These are phyloP conservation scores for Cryptomyrus ogoouensis DNA, from an alignment of 2,113 vertebrate species.

Conservation along the genomic window DNA sequence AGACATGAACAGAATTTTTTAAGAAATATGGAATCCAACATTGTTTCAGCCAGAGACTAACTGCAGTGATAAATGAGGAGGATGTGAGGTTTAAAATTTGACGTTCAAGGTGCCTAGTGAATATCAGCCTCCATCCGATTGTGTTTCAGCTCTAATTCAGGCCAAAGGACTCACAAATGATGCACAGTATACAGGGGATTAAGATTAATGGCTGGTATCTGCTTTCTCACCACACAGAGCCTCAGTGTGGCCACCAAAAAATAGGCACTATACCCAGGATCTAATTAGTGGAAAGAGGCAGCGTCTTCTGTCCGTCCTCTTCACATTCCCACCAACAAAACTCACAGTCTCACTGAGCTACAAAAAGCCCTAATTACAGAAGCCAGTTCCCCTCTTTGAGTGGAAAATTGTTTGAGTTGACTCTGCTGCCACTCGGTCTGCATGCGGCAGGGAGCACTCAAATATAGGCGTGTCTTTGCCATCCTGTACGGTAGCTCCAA, in stretches of 20 bases:
- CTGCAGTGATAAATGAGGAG: background rate
- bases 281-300: background rate
- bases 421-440: background rate
- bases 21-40: background rate
- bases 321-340: constrained; percentile 12
- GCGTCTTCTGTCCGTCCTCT: background rate
- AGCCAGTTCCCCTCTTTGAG: constrained; percentile 5
- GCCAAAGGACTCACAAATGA: background rate
- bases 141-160: background rate
- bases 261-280: background rate
- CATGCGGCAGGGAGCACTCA: constrained; percentile 26
- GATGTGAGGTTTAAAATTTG: background rate
- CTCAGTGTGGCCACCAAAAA: background rate
- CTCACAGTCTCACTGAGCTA: background rate
- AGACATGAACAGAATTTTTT: constrained; percentile 48
- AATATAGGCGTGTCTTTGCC: constrained; percentile 19
- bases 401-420: background rate
- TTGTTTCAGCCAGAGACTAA: background rate
- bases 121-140: background rate
- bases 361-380: constrained; percentile 15
- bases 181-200: background rate
- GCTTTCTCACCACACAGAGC: constrained; percentile 10
- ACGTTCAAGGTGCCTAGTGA: background rate
- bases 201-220: constrained; percentile 1
- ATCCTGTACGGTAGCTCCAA: constrained; percentile 15